phyloP scores from a whole-genome alignment of 2,888 invertebrate species.

The Morinoia aosen region DNA sequence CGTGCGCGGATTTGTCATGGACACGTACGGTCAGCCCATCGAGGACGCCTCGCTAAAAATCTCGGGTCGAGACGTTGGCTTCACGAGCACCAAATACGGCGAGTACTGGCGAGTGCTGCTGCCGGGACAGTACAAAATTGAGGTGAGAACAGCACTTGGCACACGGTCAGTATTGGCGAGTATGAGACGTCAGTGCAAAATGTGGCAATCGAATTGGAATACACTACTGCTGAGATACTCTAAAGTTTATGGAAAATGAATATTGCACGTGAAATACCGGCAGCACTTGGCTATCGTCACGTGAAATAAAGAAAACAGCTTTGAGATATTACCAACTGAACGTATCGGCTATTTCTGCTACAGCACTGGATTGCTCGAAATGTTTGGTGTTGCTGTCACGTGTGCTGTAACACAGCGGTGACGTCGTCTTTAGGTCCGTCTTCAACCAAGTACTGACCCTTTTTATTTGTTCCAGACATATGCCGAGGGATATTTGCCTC shows the following conservation, averaged over 20 bases:
- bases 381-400: no score
- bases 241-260: background rate
- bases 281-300: background rate
- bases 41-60: conserved; percentile 85
- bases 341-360: no score
- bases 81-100: conserved; percentile 89
- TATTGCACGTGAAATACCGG: background rate
- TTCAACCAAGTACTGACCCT: background rate
- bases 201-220: background rate
- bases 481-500: conserved; percentile 86
- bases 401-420: no score
- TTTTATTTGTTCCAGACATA: conserved; percentile 77
- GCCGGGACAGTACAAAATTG: conserved; percentile 87
- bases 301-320: no score
- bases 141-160: conserved; percentile 76
- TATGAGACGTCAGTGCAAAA: background rate
- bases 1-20: conserved; percentile 87
- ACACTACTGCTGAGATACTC: background rate
- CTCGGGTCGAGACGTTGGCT: conserved; percentile 85
- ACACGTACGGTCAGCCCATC: conserved; percentile 83
- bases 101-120: conserved; percentile 94
- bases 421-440: background rate
- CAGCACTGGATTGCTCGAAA: no score
- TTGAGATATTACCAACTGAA: no score
- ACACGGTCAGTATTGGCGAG: background rate